Evolutionary conservation across 2,888 invertebrate genomes (phyloP).

Genomic region (Morpho achilles): DNA sequence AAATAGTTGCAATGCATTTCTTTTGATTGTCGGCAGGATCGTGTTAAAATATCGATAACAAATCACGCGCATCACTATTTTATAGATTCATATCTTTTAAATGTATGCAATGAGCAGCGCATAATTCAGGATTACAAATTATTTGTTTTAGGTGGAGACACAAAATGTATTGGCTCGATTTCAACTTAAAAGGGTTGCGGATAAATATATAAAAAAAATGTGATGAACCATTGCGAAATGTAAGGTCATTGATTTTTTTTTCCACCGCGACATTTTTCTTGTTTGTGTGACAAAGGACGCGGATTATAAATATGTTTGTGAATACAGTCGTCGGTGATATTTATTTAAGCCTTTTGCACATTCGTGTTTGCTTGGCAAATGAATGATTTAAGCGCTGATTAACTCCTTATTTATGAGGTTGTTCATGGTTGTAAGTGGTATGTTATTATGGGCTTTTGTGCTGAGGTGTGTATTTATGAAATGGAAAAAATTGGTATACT

Average conservation of each 20-base stretch:
- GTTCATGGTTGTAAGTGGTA: slow-evolving; percentile 30
- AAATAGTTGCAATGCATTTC: not conserved
- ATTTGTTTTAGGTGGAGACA: slow-evolving; percentile 77
- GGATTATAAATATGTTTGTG: slow-evolving; percentile 55
- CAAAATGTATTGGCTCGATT: slow-evolving; percentile 73
- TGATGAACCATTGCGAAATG: slow-evolving; percentile 61
- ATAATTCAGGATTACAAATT: slow-evolving; percentile 79
- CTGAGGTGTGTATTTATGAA: slow-evolving; percentile 11
- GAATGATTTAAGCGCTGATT: slow-evolving; percentile 62
- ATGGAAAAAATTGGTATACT: too few species aligned
- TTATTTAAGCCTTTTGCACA: slow-evolving; percentile 51
- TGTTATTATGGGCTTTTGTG: slow-evolving; percentile 24
- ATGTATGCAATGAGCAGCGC: slow-evolving; percentile 78
- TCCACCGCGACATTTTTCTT: slow-evolving; percentile 49
- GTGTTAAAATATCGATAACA: slow-evolving; percentile 35
- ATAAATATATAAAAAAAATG: slow-evolving; percentile 68
- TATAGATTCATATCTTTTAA: slow-evolving; percentile 77
- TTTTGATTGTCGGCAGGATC: not conserved
- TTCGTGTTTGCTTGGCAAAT: slow-evolving; percentile 52
- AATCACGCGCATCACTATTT: slow-evolving; percentile 50
- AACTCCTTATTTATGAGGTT: slow-evolving; percentile 38
- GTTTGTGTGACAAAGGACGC: slow-evolving; percentile 59
- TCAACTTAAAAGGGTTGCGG: slow-evolving; percentile 71
- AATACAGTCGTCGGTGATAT: slow-evolving; percentile 49
- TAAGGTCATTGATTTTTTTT: slow-evolving; percentile 44